Evolutionary conservation across 2,113 vertebrate species (phyloP).

Genomic region (Cairina moschata): DNA sequence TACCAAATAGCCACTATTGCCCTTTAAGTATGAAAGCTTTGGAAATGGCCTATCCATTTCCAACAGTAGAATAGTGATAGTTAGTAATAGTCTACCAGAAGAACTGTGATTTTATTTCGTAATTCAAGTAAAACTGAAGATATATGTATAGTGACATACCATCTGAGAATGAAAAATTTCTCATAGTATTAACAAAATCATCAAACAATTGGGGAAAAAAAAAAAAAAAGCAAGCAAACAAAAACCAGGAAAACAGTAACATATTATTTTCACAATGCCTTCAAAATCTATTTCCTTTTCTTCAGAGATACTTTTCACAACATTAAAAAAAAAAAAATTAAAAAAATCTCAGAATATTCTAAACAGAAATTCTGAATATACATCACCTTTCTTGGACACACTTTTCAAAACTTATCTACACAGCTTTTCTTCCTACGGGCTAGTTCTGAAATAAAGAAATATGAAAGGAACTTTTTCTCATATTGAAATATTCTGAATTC

Average conservation of each 20-base stretch:
- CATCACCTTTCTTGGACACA: background rate
- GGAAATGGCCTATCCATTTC: background rate
- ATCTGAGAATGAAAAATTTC: background rate
- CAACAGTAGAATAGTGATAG: background rate
- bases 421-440: background rate
- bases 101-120: background rate
- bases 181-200: background rate
- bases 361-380: background rate
- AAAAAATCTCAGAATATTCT: background rate
- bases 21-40: background rate
- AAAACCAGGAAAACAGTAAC: background rate
- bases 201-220: background rate
- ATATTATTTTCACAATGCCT: background rate
- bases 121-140: conserved; percentile 10
- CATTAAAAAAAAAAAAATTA: background rate
- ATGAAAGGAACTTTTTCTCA: background rate
- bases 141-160: background rate
- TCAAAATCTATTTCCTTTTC: background rate
- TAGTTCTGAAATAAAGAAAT: background rate
- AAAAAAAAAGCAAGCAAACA: background rate
- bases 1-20: background rate
- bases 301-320: background rate
- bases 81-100: background rate
- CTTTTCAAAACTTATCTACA: background rate
- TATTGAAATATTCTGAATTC: background rate